Conservation (phyloP, 2,888 invertebrate species). For the Agrochola litura region DNA sequence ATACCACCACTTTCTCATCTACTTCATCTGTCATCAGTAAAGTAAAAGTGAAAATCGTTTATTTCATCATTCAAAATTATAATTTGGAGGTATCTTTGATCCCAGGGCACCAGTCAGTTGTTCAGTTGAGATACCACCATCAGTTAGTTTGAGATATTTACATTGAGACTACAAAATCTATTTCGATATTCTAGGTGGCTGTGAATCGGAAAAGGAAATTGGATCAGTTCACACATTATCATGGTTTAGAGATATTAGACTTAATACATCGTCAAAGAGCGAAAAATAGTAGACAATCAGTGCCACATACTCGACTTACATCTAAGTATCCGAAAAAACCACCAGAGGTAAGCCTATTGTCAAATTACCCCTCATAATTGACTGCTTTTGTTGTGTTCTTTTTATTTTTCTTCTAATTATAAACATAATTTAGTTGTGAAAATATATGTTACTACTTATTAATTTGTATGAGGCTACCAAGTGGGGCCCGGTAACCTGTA, state of each 20-base stretch:
- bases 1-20: no score
- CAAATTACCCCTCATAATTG: not conserved
- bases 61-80: no score
- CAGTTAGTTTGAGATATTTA: not conserved
- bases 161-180: not conserved
- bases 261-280: conserved; percentile 91
- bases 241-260: conserved; percentile 94
- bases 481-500: not conserved
- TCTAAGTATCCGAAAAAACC: conserved; percentile 90
- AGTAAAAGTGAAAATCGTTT: no score
- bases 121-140: no score
- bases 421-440: not conserved
- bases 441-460: not conserved
- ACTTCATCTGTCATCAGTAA: not conserved
- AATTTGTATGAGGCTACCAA: not conserved
- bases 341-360: conserved; percentile 83
- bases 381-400: not conserved
- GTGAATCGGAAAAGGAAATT: conserved; percentile 97
- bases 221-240: conserved; percentile 95
- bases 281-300: conserved; percentile 87
- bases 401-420: not conserved
- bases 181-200: conserved; percentile 89
- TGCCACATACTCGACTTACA: conserved; percentile 84
- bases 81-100: no score
- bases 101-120: no score